Conservation (phyloP, 1,140 invertebrate genomes). For the Caenorhabditis briggsae region DNA sequence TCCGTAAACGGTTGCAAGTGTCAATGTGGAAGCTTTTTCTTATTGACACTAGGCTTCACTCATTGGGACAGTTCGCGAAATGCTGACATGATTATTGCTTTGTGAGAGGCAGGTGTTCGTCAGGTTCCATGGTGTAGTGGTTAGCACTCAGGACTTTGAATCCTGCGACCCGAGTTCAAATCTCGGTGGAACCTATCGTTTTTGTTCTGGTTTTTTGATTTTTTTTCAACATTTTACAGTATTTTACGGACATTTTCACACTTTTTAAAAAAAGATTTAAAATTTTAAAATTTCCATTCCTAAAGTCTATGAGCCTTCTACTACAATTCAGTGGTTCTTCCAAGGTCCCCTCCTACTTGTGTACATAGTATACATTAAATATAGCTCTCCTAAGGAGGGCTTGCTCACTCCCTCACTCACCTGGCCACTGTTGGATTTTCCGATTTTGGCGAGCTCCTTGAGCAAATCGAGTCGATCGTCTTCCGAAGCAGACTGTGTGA, state of each 20-base stretch:
- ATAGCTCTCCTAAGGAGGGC: no score
- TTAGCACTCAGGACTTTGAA: conserved; percentile 70
- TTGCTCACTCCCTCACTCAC: conserved; percentile 2
- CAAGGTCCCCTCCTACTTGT: neutral
- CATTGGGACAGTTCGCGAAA: neutral
- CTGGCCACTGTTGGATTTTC: conserved; percentile 41
- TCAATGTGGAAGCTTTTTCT: neutral
- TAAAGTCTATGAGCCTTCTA: neutral
- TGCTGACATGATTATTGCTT: neutral
- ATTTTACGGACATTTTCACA: no score
- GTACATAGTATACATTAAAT: neutral
- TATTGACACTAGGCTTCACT: neutral
- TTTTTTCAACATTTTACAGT: no score
- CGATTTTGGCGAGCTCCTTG: conserved; percentile 55
- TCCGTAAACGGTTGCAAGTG: no score
- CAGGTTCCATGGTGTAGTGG: conserved; percentile 15
- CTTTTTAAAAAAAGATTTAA: no score
- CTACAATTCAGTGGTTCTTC: neutral
- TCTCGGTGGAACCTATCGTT: conserved; percentile 66
- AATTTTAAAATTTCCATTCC: no score
- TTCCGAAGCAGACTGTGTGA: conserved; percentile 41
- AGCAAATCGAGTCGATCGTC: conserved; percentile 58
- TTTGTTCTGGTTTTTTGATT: neutral
- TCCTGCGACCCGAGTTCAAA: conserved; percentile 77
- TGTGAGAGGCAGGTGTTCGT: neutral